Conservation (phyloP, 2,888 invertebrate genomes). For the Lasioglossum morio region DNA sequence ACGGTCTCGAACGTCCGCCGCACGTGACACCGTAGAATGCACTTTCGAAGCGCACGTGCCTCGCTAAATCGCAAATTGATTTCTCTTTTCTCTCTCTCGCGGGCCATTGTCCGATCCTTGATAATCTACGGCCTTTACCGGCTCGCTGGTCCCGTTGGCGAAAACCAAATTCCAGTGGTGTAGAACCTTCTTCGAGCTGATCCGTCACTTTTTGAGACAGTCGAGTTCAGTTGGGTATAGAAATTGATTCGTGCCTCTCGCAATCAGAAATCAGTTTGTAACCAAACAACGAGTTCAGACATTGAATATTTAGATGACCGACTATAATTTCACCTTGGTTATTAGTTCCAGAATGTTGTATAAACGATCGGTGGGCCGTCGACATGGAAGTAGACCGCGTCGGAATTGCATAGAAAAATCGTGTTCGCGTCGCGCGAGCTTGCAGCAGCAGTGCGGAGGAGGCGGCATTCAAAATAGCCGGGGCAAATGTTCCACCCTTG, state of each 20-base stretch:
- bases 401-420: constrained; percentile 23
- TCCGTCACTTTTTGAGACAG: background rate
- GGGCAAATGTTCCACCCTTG: constrained; percentile 28
- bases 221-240: background rate
- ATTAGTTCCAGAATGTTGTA: background rate
- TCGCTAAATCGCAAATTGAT: constrained; percentile 69
- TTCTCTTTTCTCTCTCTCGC: constrained; percentile 46
- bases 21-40: constrained; percentile 67
- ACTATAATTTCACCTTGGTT: background rate
- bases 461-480: constrained; percentile 38
- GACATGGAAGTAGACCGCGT: constrained; percentile 2
- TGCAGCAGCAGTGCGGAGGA: background rate
- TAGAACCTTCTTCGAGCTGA: background rate
- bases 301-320: too few species aligned
- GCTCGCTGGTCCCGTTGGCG: background rate
- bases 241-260: background rate
- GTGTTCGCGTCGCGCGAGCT: background rate
- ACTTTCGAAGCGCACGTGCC: constrained; percentile 55
- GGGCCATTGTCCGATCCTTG: constrained; percentile 57
- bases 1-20: constrained; percentile 35
- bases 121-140: constrained; percentile 48
- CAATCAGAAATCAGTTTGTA: too few species aligned
- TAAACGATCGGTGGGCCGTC: background rate
- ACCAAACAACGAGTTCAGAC: too few species aligned
- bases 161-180: background rate